These are phyloP conservation scores for Dyspetes luteomarginatus DNA, from an alignment of 2,888 invertebrate species.

Conservation along the genomic window DNA sequence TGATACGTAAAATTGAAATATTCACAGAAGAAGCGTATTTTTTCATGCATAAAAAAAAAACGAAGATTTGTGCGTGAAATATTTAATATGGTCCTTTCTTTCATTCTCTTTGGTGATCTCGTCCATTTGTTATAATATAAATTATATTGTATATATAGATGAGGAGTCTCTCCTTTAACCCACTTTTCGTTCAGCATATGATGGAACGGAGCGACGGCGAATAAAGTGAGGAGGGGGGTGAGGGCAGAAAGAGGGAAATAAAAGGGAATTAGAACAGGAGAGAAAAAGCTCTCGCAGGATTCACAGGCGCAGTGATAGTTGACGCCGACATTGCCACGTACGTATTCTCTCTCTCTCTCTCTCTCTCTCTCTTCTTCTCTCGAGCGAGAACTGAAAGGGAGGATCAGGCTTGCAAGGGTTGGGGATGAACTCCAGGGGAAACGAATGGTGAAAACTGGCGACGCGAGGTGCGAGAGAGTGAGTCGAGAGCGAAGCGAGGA, in stretches of 20 bases:
- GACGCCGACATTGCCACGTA: slow-evolving; percentile 56
- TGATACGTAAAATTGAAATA: too few relatives aligned
- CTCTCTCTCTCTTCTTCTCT: slow-evolving; percentile 13
- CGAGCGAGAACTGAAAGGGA: slow-evolving; percentile 22
- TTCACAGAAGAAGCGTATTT: too few relatives aligned
- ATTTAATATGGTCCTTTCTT: too few relatives aligned
- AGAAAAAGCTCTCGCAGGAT: too few relatives aligned
- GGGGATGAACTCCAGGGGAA: slow-evolving; percentile 15
- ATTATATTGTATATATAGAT: slow-evolving; percentile 23
- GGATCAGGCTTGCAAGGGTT: slow-evolving; percentile 21
- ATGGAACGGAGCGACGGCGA: too few relatives aligned
- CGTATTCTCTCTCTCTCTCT: not conserved
- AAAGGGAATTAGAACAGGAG: too few relatives aligned
- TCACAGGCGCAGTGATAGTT: slow-evolving; percentile 47
- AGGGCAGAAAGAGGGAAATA: too few relatives aligned
- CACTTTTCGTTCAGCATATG: slow-evolving; percentile 18
- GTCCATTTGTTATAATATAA: slow-evolving; percentile 38
- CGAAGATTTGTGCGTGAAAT: too few relatives aligned
- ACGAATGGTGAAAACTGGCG: slow-evolving; percentile 20
- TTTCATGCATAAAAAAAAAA: too few relatives aligned
- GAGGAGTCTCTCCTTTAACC: not conserved
- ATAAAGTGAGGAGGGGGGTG: not conserved
- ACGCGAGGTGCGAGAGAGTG: slow-evolving; percentile 28
- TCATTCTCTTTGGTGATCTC: not conserved
- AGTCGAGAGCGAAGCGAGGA: slow-evolving; percentile 57